Percentiles rank a stretch among this genome's conserved stretches.
phyloP scores from a whole-genome alignment of 2,113 vertebrate genomes.

The Brachyhypopomus occidentalis region DNA sequence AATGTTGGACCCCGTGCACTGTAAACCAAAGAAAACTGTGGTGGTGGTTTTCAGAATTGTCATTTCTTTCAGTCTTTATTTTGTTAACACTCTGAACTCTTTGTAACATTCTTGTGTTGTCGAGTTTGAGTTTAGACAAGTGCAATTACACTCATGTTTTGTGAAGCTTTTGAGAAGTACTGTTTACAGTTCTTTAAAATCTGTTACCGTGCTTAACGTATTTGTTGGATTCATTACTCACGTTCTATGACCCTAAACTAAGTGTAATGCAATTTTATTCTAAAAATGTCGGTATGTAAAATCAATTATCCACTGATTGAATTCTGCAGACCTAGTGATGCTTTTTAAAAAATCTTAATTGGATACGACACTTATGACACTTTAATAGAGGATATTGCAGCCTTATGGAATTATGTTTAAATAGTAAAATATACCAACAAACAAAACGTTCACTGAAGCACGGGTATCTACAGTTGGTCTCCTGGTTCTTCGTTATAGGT shows the following conservation, averaged over 20 bases:
- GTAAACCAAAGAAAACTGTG: conserved; percentile 1
- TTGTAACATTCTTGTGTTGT: no score
- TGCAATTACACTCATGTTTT: no score
- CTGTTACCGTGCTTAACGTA: conserved; percentile 6
- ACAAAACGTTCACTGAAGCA: no score
- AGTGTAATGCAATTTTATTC: no score
- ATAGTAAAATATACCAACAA: background rate
- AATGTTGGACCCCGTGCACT: background rate
- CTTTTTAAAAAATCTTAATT: background rate
- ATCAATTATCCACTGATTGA: no score
- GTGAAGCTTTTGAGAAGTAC: background rate
- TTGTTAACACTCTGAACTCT: no score
- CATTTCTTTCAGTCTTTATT: background rate
- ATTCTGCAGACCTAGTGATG: background rate
- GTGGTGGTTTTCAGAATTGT: background rate
- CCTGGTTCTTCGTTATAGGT: background rate
- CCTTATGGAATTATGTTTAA: background rate
- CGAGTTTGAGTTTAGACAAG: no score
- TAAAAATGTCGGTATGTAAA: no score
- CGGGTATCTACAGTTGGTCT: background rate
- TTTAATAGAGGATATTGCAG: background rate
- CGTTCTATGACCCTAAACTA: no score
- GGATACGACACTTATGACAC: no score
- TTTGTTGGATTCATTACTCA: no score
- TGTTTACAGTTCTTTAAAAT: background rate